A percentile compares a stretch with the other conserved stretches of the same genome.
Evolutionary conservation across 2,888 invertebrate genomes (phyloP).

Genomic region (Scaptomyza reducta): DNA sequence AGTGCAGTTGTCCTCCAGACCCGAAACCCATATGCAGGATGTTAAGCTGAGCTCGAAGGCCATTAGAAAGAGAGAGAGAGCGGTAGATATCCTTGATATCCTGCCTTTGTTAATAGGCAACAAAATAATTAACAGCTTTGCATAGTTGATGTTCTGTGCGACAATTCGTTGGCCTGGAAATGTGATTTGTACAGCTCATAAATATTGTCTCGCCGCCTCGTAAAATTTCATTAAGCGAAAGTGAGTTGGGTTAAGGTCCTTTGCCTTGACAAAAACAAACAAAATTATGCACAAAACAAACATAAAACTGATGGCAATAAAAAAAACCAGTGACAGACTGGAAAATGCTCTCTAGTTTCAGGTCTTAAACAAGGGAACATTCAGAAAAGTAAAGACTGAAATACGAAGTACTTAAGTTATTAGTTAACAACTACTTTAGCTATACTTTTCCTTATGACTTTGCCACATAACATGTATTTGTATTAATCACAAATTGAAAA

Average conservation of each 20-base stretch:
- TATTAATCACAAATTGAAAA: no score
- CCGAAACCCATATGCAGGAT: constrained; percentile 13
- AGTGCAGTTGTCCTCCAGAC: constrained; percentile 53
- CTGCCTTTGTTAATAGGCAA: constrained; percentile 62
- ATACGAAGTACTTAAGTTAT: no score
- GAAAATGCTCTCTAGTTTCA: constrained; percentile 19
- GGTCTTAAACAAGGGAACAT: background rate
- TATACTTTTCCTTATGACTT: background rate
- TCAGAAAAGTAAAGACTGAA: no score
- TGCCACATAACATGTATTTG: background rate
- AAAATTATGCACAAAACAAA: constrained; percentile 61
- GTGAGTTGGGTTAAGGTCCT: constrained; percentile 73
- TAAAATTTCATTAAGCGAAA: constrained; percentile 75
- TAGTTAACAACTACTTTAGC: no score
- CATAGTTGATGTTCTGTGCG: constrained; percentile 3
- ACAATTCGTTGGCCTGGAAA: constrained; percentile 52
- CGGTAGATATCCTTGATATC: no score
- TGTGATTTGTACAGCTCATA: constrained; percentile 70
- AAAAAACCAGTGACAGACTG: constrained; percentile 2
- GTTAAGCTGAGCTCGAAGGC: background rate
- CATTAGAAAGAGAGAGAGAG: background rate
- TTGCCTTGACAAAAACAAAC: constrained; percentile 11
- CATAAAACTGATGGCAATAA: background rate
- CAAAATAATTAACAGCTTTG: constrained; percentile 72
- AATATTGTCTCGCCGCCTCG: constrained; percentile 57